A percentile compares a stretch with the other conserved stretches of the same genome.
Evolutionary conservation across 2,888 invertebrate species (phyloP).

Genomic region (Drosophila yooni): DNA sequence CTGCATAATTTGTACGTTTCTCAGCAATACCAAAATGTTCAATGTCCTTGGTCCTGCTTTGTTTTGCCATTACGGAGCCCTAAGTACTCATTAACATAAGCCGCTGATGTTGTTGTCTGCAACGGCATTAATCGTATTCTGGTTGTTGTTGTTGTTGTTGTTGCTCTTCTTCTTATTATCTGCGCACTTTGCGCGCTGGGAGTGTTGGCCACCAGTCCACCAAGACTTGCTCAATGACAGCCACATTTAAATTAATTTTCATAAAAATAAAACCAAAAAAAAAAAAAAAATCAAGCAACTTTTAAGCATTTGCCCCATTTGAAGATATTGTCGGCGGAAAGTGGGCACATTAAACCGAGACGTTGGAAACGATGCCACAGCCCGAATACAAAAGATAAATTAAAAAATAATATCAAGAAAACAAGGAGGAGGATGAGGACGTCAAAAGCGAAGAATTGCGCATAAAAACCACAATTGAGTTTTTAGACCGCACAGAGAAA

Average conservation of each 20-base stretch:
- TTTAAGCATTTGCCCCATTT: conserved; percentile 42
- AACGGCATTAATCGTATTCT: conserved; percentile 1
- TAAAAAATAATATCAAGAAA: conserved; percentile 74
- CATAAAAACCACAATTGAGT: conserved; percentile 79
- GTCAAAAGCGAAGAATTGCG: conserved; percentile 68
- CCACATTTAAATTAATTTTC: conserved; percentile 76
- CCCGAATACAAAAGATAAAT: conserved; percentile 75
- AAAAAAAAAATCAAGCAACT: conserved; percentile 30
- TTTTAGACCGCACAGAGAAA: conserved; percentile 38
- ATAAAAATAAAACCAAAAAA: conserved; percentile 47
- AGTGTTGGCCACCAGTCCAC: conserved; percentile 11
- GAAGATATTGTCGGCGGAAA: conserved; percentile 36
- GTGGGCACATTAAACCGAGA: conserved; percentile 61
- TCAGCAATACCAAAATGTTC: conserved; percentile 11
- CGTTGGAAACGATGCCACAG: conserved; percentile 47
- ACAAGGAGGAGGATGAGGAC: conserved; percentile 40
- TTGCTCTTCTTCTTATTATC: conserved; percentile 15
- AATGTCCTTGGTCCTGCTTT: conserved; percentile 18
- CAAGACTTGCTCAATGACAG: conserved; percentile 33
- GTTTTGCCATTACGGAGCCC: conserved; percentile 56
- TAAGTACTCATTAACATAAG: conserved; percentile 78
- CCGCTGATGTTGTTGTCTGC: conserved; percentile 41
- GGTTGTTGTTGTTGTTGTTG: not conserved
- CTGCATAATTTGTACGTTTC: conserved; percentile 26
- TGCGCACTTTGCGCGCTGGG: conserved; percentile 6